Evolutionary conservation across 1,140 invertebrate species (phyloP), one percentile per base, ranked within the genome.

Genomic region (Caenorhabditis inopinata): DNA sequence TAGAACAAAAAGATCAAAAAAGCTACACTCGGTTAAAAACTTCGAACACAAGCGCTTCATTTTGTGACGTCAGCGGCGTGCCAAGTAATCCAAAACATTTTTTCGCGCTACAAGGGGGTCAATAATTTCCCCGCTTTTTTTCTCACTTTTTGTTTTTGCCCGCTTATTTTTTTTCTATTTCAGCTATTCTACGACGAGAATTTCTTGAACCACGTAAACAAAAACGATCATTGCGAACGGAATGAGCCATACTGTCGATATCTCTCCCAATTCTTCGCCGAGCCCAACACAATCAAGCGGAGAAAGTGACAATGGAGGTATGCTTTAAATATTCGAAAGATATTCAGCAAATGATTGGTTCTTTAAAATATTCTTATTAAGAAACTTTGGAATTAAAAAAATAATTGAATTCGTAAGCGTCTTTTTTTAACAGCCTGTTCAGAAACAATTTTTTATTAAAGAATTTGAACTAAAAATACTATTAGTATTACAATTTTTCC

Each of bases 121-220:
- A n/a, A n/a, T n/a, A n/a, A n/a, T n/a, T 32, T 7, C 6, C 1
- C 27, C 1, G 29, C 35, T 32, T 32, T 32, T 58, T 58, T 14
- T 1, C 27, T 32, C 25, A 18, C 27, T 58, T 7, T 58, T 6
- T 7, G 12, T 16, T 58, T n/a, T n/a, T n/a, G n/a, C n/a, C n/a
- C 7, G 12, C 7, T 25, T 23, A 6, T 27, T 0, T 51, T 27
- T 25, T 51, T 32, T 68, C 38, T 42, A 42, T 42, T 68, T 2
- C 32, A 68, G 80, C 74, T 21, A 81, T 81, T 23, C 80, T 77
- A 81, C 51, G 80, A 23, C 74, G 80, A 73, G 80, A 81, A 21
- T 32, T 81, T 42, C 81, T 81, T 51, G 80, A 75, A 16, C 80
- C 80, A 21, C 38, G 80, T 4, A 81, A 81, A 46, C 58, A 12